These are phyloP conservation scores for Drosophila aldrichi DNA, from an alignment of 2,888 invertebrate genomes.

Conservation along the genomic window DNA sequence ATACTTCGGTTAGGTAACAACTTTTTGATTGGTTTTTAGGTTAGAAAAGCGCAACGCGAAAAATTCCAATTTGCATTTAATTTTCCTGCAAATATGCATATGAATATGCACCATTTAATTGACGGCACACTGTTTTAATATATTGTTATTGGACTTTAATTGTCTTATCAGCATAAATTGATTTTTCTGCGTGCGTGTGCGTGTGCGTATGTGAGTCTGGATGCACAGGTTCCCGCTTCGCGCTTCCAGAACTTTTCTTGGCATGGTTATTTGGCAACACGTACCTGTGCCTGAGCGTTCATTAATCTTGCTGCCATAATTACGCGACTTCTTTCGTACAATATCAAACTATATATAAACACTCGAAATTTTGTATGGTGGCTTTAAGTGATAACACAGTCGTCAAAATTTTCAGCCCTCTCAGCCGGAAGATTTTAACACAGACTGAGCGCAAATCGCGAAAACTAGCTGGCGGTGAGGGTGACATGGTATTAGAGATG, in stretches of 20 bases:
- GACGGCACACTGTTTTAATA: constrained; percentile 28
- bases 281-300: constrained; percentile 83
- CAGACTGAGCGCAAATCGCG: constrained; percentile 71
- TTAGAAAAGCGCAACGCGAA: constrained; percentile 74
- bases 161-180: constrained; percentile 45
- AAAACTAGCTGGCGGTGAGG: constrained; percentile 32
- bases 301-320: constrained; percentile 83
- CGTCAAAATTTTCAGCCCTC: constrained; percentile 85
- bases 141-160: constrained; percentile 42
- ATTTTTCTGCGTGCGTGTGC: constrained; percentile 19
- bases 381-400: constrained; percentile 46
- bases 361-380: constrained; percentile 46
- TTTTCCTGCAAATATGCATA: constrained; percentile 29
- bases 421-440: constrained; percentile 85
- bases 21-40: constrained; percentile 76
- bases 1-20: constrained; percentile 79
- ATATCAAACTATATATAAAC: constrained; percentile 49
- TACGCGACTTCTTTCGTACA: constrained; percentile 39
- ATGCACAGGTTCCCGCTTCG: constrained; percentile 40
- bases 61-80: constrained; percentile 38
- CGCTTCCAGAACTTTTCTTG: constrained; percentile 16
- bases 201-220: constrained; percentile 19
- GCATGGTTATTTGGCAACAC: constrained; percentile 52
- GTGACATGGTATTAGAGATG: constrained; percentile 43
- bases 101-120: constrained; percentile 28